These are phyloP conservation scores for Coccyzus lansbergi DNA, from an alignment of 2,797 vertebrate genomes.

Conservation along the genomic window DNA sequence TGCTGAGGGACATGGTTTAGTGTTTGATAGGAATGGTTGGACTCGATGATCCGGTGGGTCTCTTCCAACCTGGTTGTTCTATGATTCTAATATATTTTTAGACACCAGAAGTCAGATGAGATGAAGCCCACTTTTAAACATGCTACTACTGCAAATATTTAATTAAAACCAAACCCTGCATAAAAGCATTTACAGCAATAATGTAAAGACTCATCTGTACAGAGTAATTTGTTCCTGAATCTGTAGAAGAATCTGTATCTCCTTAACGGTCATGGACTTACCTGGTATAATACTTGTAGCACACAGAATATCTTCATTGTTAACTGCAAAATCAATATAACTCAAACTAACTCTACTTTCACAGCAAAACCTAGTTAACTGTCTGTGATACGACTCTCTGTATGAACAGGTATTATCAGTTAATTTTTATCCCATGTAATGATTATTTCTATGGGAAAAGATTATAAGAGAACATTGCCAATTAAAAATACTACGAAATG, in stretches of 20 bases:
- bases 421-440: neutral
- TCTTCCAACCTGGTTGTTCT: too few relatives aligned
- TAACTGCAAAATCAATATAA: neutral
- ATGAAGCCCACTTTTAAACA: neutral
- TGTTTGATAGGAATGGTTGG: too few relatives aligned
- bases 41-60: too few relatives aligned
- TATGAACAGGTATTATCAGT: neutral
- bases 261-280: rapidly evolving
- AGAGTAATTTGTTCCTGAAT: neutral
- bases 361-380: neutral
- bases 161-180: neutral
- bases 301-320: neutral
- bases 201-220: neutral
- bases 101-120: neutral
- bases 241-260: neutral
- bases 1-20: too few relatives aligned
- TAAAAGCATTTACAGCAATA: neutral
- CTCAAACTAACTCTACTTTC: neutral
- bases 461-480: neutral
- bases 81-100: too few relatives aligned
- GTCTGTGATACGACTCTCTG: neutral
- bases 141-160: neutral
- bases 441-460: neutral
- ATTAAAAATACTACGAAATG: neutral
- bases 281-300: neutral